phyloP scores from a whole-genome alignment of 2,113 vertebrate species.

The Micronycteris hirsuta region DNA sequence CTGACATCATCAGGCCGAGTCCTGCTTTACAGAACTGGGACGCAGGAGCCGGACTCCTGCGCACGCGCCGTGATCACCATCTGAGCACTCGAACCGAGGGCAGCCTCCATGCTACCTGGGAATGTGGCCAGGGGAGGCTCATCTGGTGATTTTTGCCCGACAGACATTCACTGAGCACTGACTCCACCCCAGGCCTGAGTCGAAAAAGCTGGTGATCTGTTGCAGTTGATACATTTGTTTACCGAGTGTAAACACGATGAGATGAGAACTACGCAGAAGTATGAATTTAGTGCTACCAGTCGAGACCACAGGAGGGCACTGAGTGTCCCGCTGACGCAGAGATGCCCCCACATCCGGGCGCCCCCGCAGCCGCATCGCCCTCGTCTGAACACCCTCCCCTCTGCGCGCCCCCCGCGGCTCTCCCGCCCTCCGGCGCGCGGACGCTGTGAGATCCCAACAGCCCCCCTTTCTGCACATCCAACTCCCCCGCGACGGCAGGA shows the following conservation, averaged over 20 bases:
- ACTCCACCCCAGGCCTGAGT: neutral
- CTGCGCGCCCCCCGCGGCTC: fast-evolving
- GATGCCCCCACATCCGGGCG: fast-evolving
- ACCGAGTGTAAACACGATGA: neutral
- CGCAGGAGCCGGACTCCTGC: neutral
- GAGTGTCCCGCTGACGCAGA: neutral
- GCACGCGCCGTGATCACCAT: fast-evolving
- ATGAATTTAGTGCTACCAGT: neutral
- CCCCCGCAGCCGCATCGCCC: neutral
- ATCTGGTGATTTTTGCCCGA: neutral
- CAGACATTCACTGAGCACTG: neutral
- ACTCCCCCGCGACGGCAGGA: neutral
- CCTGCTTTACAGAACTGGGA: neutral
- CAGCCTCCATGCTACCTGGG: neutral
- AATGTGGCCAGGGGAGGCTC: neutral
- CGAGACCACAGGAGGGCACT: neutral
- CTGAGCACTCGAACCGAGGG: fast-evolving
- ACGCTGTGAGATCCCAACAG: neutral
- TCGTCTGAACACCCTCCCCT: too few relatives aligned
- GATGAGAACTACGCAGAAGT: neutral
- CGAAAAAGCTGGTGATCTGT: neutral
- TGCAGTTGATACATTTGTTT: neutral
- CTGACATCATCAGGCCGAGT: neutral
- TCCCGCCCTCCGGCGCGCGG: neutral
- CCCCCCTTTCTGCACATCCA: neutral